Percentiles rank a stretch among this genome's conserved stretches.
These are phyloP conservation scores for Athene noctua DNA, from an alignment of 2,113 vertebrate genomes.

Conservation along the genomic window DNA sequence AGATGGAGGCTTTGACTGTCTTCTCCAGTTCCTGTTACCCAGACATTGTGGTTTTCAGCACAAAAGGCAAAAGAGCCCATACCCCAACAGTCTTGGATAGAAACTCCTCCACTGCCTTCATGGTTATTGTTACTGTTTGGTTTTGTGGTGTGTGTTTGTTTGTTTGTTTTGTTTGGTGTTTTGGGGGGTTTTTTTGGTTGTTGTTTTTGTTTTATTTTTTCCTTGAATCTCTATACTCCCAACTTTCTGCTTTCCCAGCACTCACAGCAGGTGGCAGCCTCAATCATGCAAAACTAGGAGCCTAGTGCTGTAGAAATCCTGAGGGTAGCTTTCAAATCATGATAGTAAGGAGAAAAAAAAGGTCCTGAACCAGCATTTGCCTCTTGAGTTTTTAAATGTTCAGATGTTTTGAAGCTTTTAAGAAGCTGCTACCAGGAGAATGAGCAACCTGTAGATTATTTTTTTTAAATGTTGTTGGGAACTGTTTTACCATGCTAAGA, in stretches of 20 bases:
- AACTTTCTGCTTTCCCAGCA: background rate
- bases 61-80: background rate
- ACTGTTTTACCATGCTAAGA: background rate
- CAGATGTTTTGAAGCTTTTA: fast-evolving
- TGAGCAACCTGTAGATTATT: background rate
- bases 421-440: background rate
- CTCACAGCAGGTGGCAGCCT: slow-evolving; percentile 30
- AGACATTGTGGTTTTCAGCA: fast-evolving
- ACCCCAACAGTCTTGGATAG: fast-evolving
- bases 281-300: background rate
- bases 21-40: background rate
- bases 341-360: too few relatives aligned
- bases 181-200: too few relatives aligned
- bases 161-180: too few relatives aligned
- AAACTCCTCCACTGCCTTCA: fast-evolving
- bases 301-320: background rate
- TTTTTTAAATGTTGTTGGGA: background rate
- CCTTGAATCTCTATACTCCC: background rate
- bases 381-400: background rate
- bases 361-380: background rate
- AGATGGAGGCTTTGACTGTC: background rate
- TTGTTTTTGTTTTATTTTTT: background rate
- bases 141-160: too few relatives aligned
- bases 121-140: background rate
- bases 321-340: background rate